Evolutionary conservation across 2,113 vertebrate species (phyloP).

Genomic region (Formicarius rufipectus): DNA sequence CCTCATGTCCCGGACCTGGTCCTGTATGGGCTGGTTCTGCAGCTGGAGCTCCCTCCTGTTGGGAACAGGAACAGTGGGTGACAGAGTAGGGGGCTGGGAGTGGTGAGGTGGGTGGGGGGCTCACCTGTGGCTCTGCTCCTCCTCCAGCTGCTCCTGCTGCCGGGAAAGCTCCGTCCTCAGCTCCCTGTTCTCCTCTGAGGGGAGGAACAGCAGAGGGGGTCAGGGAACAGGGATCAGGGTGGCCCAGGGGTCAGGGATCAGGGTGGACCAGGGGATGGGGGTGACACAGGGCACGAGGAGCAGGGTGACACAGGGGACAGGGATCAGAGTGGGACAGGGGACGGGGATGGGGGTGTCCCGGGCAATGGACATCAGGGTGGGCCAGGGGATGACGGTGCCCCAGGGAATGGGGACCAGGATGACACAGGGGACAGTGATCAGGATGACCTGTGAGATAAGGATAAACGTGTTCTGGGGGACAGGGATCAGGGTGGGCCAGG

Average conservation of each 20-base stretch:
- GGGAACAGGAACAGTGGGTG: neutral
- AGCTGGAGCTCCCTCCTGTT: neutral
- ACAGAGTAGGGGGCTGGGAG: neutral
- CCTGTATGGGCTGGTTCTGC: neutral
- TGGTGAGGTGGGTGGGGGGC: accelerated
- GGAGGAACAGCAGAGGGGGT: accelerated
- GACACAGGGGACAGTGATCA: no score
- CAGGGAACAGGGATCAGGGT: neutral
- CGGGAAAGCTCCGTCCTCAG: neutral
- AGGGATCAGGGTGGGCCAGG: accelerated
- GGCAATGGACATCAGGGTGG: accelerated
- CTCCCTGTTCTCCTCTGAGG: neutral
- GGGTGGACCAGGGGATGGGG: accelerated
- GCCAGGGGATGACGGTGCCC: neutral
- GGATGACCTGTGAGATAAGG: no score
- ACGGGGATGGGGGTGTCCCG: accelerated
- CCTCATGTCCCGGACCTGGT: neutral
- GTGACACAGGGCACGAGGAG: accelerated
- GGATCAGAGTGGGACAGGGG: neutral
- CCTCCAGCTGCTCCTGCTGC: neutral
- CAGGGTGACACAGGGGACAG: accelerated
- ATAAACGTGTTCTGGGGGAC: no score
- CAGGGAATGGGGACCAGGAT: no score
- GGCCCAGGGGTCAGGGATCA: accelerated
- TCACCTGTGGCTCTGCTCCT: neutral